Evolutionary conservation across 1,140 invertebrate genomes (phyloP).

Genomic region (Scaptodrosophila lebanonensis): DNA sequence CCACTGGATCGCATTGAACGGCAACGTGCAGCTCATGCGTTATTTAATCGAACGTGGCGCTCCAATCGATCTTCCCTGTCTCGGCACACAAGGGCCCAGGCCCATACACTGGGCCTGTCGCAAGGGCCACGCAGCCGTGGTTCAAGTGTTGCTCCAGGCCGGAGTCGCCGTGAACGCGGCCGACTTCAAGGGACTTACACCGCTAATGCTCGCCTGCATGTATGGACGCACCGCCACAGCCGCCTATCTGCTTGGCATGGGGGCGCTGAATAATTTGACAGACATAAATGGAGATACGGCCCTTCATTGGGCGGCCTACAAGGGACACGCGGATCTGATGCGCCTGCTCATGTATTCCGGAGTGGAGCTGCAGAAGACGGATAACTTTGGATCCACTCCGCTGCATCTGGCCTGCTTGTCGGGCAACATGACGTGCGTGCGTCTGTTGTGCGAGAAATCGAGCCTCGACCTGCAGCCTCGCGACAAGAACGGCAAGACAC

Average conservation of each 20-base stretch:
- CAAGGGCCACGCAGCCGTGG: slow-evolving; percentile 89
- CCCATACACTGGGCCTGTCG: slow-evolving; percentile 95
- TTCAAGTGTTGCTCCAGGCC: slow-evolving; percentile 87
- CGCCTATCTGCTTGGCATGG: slow-evolving; percentile 92
- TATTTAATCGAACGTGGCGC: slow-evolving; percentile 89
- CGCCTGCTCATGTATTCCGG: slow-evolving; percentile 88
- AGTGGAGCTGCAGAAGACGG: slow-evolving; percentile 86
- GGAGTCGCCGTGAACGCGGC: slow-evolving; percentile 93
- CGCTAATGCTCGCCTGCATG: slow-evolving; percentile 94
- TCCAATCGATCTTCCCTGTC: slow-evolving; percentile 89
- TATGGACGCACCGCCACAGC: slow-evolving; percentile 93
- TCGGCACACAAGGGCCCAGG: slow-evolving; percentile 90
- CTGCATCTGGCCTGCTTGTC: slow-evolving; percentile 95
- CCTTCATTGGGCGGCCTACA: slow-evolving; percentile 94
- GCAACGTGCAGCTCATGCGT: slow-evolving; percentile 89
- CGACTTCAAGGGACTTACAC: slow-evolving; percentile 93
- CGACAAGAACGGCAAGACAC: slow-evolving; percentile 95
- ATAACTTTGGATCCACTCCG: slow-evolving; percentile 95
- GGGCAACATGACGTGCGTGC: slow-evolving; percentile 88
- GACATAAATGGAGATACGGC: slow-evolving; percentile 96
- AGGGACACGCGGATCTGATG: slow-evolving; percentile 92
- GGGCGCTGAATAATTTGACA: slow-evolving; percentile 88
- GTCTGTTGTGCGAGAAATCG: slow-evolving; percentile 91
- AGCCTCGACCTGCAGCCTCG: slow-evolving; percentile 85
- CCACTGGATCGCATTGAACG: slow-evolving; percentile 93